Evolutionary conservation across 1,140 invertebrate genomes (phyloP), one percentile per base, ranked within the genome.

Genomic region (Bombus breviceps): DNA sequence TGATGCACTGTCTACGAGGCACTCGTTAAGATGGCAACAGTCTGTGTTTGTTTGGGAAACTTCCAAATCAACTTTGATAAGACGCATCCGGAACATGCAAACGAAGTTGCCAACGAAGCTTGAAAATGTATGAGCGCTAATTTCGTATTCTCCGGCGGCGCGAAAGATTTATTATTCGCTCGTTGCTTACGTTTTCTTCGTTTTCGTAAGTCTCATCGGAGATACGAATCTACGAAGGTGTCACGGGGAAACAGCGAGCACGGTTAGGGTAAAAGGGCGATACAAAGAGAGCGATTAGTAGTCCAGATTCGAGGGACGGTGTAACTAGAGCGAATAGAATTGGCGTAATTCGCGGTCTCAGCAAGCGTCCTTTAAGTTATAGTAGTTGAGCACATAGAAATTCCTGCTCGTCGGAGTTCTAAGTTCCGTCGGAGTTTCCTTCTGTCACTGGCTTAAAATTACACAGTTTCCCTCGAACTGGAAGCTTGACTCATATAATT

Each of bases 51-150:
- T 72, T 47, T 81, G 80, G 39, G 47, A 81, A 73, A 81, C 69
- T 73, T 81, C 69, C 80, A 73, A 81, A 73, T 81, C 80, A 62
- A 73, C 53, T 39, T 81, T 81, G 80, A 81, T 81, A 81, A 73
- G 80, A 9, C 53, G 25, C 47, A 37, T 12, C 22, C 32, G 25
- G 76, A 34, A 15, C 47, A 37, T 12, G 22, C 32, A 8, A 62
- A 59, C 15, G n/a, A 73, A 73, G 64, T 81, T 81, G 69, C 80
- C 80, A 81, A 73, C 47, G 18, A 39, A 62, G 53, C 5, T 28
- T 81, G 80, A 73, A 73, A 81, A 73, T 73, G 68, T 81, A 81
- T 43, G 68, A 81, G 53, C 34, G 47, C 15, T 59, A 72, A 81
- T 81, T 81, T 15, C 68, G 68, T 81, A 81, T 81, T 81, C 79